phyloP scores from a whole-genome alignment of 2,888 invertebrate species.

The Lasioglossum malachurum region DNA sequence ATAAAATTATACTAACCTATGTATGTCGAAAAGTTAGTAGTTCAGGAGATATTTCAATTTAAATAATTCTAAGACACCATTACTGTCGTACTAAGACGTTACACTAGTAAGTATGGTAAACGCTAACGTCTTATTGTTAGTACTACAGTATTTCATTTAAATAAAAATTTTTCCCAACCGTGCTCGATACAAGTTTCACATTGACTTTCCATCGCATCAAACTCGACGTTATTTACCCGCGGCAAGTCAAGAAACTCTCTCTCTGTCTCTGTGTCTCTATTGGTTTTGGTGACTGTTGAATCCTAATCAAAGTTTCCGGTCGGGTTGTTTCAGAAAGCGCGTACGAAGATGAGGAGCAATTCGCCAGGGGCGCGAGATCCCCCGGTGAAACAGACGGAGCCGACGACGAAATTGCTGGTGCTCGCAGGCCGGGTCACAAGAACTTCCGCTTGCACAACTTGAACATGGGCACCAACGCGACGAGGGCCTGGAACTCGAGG shows the following conservation, averaged over 20 bases:
- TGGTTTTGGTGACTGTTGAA: not conserved
- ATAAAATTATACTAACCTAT: no score
- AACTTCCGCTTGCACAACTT: constrained; percentile 29
- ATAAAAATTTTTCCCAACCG: no score
- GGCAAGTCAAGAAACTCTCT: not conserved
- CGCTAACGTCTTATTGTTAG: no score
- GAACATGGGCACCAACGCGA: constrained; percentile 72
- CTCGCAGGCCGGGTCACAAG: constrained; percentile 17
- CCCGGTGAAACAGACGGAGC: constrained; percentile 78
- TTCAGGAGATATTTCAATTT: no score
- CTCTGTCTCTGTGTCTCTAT: no score
- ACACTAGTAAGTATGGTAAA: no score
- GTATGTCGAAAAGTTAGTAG: no score
- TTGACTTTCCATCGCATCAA: not conserved
- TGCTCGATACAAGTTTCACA: not conserved
- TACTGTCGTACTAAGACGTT: no score
- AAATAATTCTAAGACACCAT: no score
- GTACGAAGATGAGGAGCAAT: constrained; percentile 87
- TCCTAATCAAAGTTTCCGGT: not conserved
- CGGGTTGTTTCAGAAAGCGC: constrained; percentile 86
- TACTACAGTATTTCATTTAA: no score
- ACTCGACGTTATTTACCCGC: not conserved
- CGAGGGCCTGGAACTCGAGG: constrained; percentile 50
- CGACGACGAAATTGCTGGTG: constrained; percentile 64
- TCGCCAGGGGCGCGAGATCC: constrained; percentile 82